Evolutionary conservation across 2,113 vertebrate species (phyloP).

Genomic region (Campylomormyrus tamandua): DNA sequence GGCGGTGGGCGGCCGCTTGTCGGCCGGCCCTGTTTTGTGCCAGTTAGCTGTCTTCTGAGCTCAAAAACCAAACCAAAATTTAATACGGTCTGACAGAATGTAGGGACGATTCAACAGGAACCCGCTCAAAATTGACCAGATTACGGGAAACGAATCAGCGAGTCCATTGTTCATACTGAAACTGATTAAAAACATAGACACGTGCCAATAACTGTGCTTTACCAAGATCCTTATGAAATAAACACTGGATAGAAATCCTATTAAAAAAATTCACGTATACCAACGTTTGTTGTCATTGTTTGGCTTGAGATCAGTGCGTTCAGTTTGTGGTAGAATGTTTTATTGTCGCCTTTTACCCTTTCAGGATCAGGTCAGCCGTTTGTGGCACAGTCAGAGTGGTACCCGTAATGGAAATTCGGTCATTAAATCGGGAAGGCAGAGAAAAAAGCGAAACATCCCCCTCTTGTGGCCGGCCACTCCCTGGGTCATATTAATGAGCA

Average conservation of each 20-base stretch:
- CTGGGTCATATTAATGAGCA: not conserved
- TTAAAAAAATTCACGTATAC: not conserved
- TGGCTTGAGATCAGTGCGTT: not conserved
- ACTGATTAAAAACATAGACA: not conserved
- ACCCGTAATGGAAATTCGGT: slow-evolving; percentile 9
- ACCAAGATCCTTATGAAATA: not conserved
- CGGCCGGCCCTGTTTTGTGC: not conserved
- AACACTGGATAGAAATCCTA: not conserved
- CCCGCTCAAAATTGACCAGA: not conserved
- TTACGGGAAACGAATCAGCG: not conserved
- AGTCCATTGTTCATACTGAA: not conserved
- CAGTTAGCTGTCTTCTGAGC: not conserved
- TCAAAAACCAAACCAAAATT: not conserved
- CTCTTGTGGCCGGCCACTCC: slow-evolving; percentile 56
- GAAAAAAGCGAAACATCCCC: slow-evolving; percentile 56
- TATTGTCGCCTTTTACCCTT: not conserved
- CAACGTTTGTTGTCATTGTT: not conserved
- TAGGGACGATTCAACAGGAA: not conserved
- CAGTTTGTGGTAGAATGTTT: not conserved
- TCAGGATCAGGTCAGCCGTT: not conserved
- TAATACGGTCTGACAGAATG: not conserved
- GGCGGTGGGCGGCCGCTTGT: not conserved
- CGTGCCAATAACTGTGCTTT: not conserved
- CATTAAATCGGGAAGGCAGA: slow-evolving; percentile 31
- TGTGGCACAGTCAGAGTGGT: not conserved